Conservation (phyloP, 2,113 vertebrate species). For the Procavia capensis region DNA sequence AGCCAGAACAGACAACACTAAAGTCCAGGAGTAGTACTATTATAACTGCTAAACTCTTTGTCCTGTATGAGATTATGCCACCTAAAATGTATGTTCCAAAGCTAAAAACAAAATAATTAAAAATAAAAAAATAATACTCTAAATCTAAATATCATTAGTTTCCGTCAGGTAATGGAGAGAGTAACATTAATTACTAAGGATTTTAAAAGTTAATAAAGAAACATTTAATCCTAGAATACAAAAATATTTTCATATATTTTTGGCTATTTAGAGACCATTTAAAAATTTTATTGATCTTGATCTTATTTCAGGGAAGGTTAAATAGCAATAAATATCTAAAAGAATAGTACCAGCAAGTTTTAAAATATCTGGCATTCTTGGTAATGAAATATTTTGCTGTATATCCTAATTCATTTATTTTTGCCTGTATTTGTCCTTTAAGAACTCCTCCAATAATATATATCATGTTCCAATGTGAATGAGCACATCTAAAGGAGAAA, state of each 20-base stretch:
- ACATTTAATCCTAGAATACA: neutral
- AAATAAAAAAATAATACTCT: neutral
- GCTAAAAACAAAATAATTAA: neutral
- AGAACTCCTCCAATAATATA: constrained; percentile 46
- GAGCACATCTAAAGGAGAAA: constrained; percentile 67
- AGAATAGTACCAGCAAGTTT: constrained; percentile 7
- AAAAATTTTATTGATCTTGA: constrained; percentile 11
- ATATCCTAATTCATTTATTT: constrained; percentile 59
- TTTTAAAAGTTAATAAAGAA: neutral
- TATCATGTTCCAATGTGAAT: constrained; percentile 55
- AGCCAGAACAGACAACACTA: neutral
- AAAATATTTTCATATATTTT: constrained; percentile 7
- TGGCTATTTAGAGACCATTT: neutral
- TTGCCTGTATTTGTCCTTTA: constrained; percentile 52
- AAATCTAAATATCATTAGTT: neutral
- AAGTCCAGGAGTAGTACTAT: neutral
- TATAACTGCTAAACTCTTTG: neutral
- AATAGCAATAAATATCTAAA: constrained; percentile 55
- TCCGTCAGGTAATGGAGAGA: neutral
- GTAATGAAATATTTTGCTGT: constrained; percentile 40
- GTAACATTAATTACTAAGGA: neutral
- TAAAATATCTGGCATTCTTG: constrained; percentile 25
- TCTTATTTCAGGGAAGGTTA: constrained; percentile 47
- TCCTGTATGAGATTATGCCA: neutral
- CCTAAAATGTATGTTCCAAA: neutral